A percentile compares a stretch with the other conserved stretches of the same genome.
Conservation (phyloP, 2,888 invertebrate genomes). For the Sympetrum striolatum region DNA sequence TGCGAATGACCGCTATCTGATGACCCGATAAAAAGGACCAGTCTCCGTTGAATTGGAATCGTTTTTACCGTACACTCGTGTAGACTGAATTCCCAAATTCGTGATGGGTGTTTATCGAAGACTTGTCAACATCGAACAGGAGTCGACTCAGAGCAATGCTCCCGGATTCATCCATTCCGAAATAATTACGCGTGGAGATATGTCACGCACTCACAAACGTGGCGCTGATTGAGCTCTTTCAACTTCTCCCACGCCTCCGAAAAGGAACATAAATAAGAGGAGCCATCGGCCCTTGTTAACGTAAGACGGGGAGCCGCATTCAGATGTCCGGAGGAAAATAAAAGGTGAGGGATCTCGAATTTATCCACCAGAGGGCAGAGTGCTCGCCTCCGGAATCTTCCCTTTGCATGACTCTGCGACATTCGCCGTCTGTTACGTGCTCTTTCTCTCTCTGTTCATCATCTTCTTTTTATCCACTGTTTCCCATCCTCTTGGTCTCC, state of each 20-base stretch:
- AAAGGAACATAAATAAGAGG: not conserved
- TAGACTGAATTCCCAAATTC: too few species aligned
- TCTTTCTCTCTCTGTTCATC: not conserved
- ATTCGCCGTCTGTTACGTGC: not conserved
- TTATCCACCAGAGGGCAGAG: constrained; percentile 3
- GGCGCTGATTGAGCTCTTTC: constrained; percentile 13
- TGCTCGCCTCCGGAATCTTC: not conserved
- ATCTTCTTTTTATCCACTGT: not conserved
- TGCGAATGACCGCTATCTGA: too few species aligned
- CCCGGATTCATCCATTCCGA: not conserved
- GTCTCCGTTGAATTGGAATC: too few species aligned
- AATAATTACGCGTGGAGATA: not conserved
- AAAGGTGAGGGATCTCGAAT: constrained; percentile 12
- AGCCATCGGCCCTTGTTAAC: constrained; percentile 6
- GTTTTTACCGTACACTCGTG: too few species aligned
- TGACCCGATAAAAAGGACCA: too few species aligned
- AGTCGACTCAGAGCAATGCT: not conserved
- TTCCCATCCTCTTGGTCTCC: not conserved
- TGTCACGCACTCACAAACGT: not conserved
- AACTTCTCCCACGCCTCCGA: not conserved
- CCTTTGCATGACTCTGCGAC: constrained; percentile 19
- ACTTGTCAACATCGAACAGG: not conserved
- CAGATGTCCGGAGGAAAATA: not conserved
- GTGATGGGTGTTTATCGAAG: too few species aligned
- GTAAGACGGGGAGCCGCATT: constrained; percentile 27